Percentiles rank a stretch among this genome's conserved stretches.
Evolutionary conservation across 2,113 vertebrate genomes (phyloP).

Genomic region (Otocyon megalotis): DNA sequence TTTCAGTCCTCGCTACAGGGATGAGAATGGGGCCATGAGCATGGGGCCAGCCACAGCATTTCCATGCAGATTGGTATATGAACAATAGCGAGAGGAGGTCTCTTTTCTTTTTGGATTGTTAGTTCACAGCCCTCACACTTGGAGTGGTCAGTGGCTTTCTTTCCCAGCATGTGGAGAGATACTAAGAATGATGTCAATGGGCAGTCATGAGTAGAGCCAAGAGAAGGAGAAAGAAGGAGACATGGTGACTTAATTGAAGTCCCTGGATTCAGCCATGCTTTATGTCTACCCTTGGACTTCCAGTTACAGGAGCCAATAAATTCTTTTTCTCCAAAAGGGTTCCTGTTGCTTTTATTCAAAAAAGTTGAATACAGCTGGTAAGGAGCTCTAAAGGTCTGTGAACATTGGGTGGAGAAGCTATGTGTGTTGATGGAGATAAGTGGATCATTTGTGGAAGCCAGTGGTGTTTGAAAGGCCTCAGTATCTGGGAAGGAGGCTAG

Average conservation of each 20-base stretch:
- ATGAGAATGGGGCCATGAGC: neutral
- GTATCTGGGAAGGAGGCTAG: neutral
- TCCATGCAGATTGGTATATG: neutral
- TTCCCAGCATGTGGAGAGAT: neutral
- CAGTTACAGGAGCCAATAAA: neutral
- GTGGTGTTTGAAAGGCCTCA: neutral
- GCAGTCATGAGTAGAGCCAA: neutral
- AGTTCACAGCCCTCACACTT: neutral
- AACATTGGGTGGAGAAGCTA: neutral
- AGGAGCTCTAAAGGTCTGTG: neutral
- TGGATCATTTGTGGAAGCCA: neutral
- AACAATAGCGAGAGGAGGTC: neutral
- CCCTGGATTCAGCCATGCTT: neutral
- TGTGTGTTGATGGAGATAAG: neutral
- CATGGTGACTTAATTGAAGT: neutral
- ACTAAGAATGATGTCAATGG: neutral
- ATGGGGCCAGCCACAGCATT: rapidly evolving
- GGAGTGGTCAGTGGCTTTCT: neutral
- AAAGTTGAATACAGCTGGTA: neutral
- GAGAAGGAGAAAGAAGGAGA: neutral
- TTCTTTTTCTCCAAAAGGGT: neutral
- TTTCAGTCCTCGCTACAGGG: neutral
- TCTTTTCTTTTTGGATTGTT: neutral
- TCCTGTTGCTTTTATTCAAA: neutral
- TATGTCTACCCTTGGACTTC: neutral